A percentile compares a stretch with the other conserved stretches of the same genome.
Evolutionary conservation across 1,140 invertebrate species (phyloP).

Genomic region (Fopius arisanus): DNA sequence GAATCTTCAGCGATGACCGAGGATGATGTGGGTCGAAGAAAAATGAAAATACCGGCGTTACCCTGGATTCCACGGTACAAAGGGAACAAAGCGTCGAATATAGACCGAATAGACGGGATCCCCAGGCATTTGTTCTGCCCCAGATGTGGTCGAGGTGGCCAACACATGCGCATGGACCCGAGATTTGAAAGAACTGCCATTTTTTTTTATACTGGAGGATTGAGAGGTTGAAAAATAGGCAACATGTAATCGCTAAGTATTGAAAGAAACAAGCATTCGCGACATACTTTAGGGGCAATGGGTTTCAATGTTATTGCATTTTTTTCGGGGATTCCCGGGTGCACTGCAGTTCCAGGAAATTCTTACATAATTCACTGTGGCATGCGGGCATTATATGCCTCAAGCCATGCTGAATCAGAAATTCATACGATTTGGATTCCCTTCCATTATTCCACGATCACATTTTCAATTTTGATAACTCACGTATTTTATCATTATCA

Average conservation of each 20-base stretch:
- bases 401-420: neutral
- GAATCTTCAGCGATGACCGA: neutral
- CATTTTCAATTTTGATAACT: neutral
- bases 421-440: neutral
- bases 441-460: neutral
- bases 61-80: conserved; percentile 18
- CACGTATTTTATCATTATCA: no score
- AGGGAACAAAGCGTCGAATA: conserved; percentile 21
- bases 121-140: conserved; percentile 22
- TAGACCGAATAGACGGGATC: conserved; percentile 19
- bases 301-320: no score
- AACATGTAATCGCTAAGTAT: neutral
- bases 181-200: conserved; percentile 3
- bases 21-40: conserved; percentile 11
- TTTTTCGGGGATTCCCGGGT: no score
- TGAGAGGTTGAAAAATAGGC: neutral
- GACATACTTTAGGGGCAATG: neutral
- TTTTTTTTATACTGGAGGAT: neutral
- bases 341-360: neutral
- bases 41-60: conserved; percentile 16
- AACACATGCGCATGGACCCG: neutral
- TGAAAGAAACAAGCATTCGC: neutral
- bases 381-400: neutral
- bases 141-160: neutral
- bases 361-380: neutral